phyloP scores from a whole-genome alignment of 1,140 invertebrate genomes.

The Aphaenogaster ashmeadi region DNA sequence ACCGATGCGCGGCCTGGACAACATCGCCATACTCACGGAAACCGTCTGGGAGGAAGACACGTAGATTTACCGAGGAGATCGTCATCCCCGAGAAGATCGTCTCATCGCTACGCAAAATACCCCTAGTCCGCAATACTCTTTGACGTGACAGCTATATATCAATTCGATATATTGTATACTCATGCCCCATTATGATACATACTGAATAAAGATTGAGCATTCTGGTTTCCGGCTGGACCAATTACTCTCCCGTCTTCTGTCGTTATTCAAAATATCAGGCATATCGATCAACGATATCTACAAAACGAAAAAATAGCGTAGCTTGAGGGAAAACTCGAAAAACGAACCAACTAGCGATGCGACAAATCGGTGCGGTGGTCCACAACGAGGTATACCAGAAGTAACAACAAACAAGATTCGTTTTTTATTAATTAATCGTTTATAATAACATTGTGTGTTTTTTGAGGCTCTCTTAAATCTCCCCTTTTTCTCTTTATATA shows the following conservation, averaged over 20 bases:
- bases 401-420: constrained; percentile 85
- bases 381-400: constrained; percentile 76
- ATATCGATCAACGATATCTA: neutral
- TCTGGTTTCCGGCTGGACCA: constrained; percentile 22
- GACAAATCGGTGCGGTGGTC: constrained; percentile 25
- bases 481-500: constrained; percentile 55
- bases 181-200: constrained; percentile 43
- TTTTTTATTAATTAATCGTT: constrained; percentile 85
- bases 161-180: constrained; percentile 48
- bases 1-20: constrained; percentile 90
- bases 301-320: neutral
- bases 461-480: constrained; percentile 69
- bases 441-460: constrained; percentile 84
- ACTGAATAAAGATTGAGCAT: constrained; percentile 67
- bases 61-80: constrained; percentile 62
- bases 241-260: neutral
- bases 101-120: neutral
- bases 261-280: neutral
- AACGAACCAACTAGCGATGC: neutral
- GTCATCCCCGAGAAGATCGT: neutral
- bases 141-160: constrained; percentile 20
- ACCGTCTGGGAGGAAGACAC: constrained; percentile 90
- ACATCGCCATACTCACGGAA: constrained; percentile 92
- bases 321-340: neutral
- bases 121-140: constrained; percentile 57